Evolutionary conservation across 2,797 vertebrate genomes (phyloP).

Genomic region (Enteromius paludinosus): DNA sequence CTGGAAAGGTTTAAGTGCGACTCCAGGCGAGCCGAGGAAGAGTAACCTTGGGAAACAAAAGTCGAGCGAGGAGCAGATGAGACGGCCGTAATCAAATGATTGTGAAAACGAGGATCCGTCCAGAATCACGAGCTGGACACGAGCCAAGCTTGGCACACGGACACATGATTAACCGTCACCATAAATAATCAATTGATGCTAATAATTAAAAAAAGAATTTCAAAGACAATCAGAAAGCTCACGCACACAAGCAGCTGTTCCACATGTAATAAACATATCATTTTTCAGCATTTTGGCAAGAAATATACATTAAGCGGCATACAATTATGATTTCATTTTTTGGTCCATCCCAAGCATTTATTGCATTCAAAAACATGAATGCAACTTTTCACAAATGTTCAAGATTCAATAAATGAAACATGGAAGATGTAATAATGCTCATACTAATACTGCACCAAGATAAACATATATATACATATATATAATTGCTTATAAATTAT

Average conservation of each 20-base stretch:
- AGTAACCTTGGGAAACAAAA: conserved; percentile 56
- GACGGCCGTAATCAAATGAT: conserved; percentile 28
- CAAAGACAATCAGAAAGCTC: not conserved
- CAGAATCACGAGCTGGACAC: conserved; percentile 49
- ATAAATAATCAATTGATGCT: conserved; percentile 67
- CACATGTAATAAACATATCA: not conserved
- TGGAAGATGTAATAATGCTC: no score
- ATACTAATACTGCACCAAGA: not conserved
- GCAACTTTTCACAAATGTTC: not conserved
- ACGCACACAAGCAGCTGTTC: conserved; percentile 18
- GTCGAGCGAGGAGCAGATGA: conserved; percentile 3
- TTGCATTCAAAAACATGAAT: not conserved
- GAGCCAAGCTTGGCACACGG: conserved; percentile 59
- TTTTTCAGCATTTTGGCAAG: not conserved
- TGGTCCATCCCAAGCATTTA: not conserved
- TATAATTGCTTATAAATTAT: no score
- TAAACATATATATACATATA: not conserved
- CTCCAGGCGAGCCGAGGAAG: conserved; percentile 60
- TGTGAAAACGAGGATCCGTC: conserved; percentile 44
- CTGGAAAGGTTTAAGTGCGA: conserved; percentile 63
- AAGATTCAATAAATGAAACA: not conserved
- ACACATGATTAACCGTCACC: conserved; percentile 63
- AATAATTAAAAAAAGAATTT: conserved; percentile 61
- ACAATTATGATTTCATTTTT: not conserved
- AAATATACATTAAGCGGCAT: not conserved